Evolutionary conservation across 2,113 vertebrate genomes (phyloP).

Genomic region (Lontra canadensis): DNA sequence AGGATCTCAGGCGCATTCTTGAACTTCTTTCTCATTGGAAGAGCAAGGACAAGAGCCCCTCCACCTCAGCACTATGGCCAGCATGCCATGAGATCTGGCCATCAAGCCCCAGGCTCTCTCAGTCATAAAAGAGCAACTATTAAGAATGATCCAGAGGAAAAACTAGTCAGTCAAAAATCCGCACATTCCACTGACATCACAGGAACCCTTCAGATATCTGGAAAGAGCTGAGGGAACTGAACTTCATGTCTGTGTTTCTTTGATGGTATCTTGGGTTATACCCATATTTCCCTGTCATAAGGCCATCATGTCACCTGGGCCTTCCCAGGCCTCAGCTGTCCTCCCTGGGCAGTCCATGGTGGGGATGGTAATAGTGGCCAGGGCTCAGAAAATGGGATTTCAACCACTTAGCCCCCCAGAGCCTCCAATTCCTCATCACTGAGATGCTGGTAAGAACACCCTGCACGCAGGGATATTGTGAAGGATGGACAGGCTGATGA

Average conservation of each 20-base stretch:
- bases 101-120: neutral
- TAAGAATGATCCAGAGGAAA: neutral
- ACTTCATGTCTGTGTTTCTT: neutral
- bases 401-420: neutral
- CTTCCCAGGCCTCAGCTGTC: neutral
- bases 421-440: neutral
- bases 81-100: neutral
- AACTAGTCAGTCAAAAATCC: neutral
- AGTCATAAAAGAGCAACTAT: neutral
- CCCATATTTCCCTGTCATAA: neutral
- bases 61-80: neutral
- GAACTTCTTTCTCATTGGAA: neutral
- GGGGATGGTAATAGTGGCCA: no score
- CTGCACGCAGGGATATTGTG: rapidly evolving
- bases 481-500: neutral
- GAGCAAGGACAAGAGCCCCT: neutral
- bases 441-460: neutral
- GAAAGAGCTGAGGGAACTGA: neutral
- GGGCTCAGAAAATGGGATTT: neutral
- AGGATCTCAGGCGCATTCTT: neutral
- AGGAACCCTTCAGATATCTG: neutral
- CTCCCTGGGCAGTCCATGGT: neutral
- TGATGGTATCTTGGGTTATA: neutral
- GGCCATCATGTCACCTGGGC: neutral
- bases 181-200: neutral